Conservation (phyloP, 2,797 vertebrate species). For the Hoplostethus mediterraneus region DNA sequence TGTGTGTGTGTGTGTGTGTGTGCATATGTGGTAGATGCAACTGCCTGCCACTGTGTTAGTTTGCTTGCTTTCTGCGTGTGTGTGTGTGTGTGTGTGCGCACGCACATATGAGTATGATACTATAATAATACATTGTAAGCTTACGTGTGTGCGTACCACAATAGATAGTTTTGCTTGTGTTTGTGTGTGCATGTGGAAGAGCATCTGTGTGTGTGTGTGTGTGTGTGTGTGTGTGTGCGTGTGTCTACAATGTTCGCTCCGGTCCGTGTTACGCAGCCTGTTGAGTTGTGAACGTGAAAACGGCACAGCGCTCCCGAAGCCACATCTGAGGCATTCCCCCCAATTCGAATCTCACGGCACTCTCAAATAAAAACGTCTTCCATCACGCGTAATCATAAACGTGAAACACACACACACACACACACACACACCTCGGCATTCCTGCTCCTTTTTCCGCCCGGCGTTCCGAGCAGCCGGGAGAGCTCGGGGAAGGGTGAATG, state of each 20-base stretch:
- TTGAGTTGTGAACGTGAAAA: conserved; percentile 69
- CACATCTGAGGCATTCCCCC: conserved; percentile 70
- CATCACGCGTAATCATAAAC: conserved; percentile 69
- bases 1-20: conserved; percentile 22
- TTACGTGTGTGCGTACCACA: no score
- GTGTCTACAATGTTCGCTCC: background rate
- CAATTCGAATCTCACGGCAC: conserved; percentile 68
- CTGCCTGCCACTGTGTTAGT: no score
- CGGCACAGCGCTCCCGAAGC: conserved; percentile 52
- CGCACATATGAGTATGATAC: no score
- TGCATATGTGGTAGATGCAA: no score
- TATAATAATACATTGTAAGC: no score
- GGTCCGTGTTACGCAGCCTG: conserved; percentile 37
- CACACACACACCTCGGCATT: conserved; percentile 41
- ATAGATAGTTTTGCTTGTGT: background rate
- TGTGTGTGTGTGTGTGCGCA: background rate
- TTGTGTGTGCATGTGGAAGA: conserved; percentile 17
- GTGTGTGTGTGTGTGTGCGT: conserved; percentile 14
- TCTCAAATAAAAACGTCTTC: conserved; percentile 68
- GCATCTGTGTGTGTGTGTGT: background rate
- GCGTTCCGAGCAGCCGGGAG: conserved; percentile 24
- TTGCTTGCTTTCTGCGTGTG: no score
- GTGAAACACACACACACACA: conserved; percentile 34
- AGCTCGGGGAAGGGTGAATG: conserved; percentile 66
- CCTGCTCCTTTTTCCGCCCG: conserved; percentile 43